Evolutionary conservation across 1,140 invertebrate genomes (phyloP).

Genomic region (Drosophila watanabei): DNA sequence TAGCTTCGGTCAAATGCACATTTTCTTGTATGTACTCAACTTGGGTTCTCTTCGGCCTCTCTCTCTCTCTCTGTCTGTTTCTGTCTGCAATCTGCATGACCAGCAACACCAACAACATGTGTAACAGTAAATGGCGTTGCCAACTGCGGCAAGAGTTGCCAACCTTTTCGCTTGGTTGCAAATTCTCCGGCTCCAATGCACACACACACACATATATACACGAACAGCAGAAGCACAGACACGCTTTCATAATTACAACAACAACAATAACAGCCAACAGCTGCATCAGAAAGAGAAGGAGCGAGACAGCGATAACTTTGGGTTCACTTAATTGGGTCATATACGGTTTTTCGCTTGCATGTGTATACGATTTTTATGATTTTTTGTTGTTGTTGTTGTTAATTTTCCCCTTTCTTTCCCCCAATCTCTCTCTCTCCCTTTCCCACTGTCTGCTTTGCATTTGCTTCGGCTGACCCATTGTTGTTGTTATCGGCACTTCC

Average conservation of each 20-base stretch:
- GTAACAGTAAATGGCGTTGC: constrained; percentile 54
- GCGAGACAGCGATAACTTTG: constrained; percentile 35
- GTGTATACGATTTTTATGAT: constrained; percentile 52
- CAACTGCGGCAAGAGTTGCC: constrained; percentile 67
- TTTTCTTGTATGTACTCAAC: constrained; percentile 51
- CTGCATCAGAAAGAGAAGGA: constrained; percentile 8
- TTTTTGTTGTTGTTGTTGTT: constrained; percentile 46
- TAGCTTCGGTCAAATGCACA: constrained; percentile 61
- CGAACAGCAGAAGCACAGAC: constrained; percentile 2
- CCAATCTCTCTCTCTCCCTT: background rate
- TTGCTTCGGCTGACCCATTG: constrained; percentile 42
- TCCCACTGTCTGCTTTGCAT: constrained; percentile 12
- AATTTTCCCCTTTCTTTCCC: constrained; percentile 26
- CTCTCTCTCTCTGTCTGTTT: constrained; percentile 19
- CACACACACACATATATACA: constrained; percentile 39
- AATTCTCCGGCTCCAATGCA: constrained; percentile 76
- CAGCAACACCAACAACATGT: constrained; percentile 47
- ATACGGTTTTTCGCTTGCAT: constrained; percentile 73
- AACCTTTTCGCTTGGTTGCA: constrained; percentile 81
- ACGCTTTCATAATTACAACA: constrained; percentile 79
- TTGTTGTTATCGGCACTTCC: constrained; percentile 64
- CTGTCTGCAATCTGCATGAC: constrained; percentile 75
- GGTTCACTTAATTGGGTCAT: constrained; percentile 81
- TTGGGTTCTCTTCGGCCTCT: constrained; percentile 24
- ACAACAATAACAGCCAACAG: constrained; percentile 31